phyloP scores from a whole-genome alignment of 1,140 invertebrate genomes.

The Lucilia sericata region DNA sequence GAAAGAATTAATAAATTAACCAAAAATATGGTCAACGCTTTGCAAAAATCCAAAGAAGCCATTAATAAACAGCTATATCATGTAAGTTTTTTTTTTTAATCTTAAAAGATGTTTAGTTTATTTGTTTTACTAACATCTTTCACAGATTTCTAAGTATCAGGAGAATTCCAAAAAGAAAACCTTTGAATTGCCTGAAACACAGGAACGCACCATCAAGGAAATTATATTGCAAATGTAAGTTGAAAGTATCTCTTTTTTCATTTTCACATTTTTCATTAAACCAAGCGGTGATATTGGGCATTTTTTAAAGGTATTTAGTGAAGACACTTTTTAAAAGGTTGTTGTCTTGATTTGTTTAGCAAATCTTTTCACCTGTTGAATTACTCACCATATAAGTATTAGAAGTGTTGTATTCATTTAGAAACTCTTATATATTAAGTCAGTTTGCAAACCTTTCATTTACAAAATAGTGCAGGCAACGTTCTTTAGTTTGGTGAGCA shows the following conservation, averaged over 20 bases:
- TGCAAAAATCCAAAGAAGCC: conserved; percentile 56
- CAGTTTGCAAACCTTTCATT: no score
- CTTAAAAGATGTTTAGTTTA: background rate
- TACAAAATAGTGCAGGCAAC: no score
- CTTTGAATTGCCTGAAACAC: conserved; percentile 61
- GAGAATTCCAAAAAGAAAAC: conserved; percentile 53
- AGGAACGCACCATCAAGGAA: conserved; percentile 62
- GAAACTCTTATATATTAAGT: no score
- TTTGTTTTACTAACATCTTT: background rate
- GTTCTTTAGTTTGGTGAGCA: no score
- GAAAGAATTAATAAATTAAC: conserved; percentile 56
- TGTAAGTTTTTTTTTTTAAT: conserved; percentile 9
- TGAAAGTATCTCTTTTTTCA: background rate
- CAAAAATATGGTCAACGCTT: conserved; percentile 52
- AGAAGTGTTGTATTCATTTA: no score
- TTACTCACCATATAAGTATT: no score
- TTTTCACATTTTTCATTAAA: background rate
- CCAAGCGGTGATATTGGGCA: background rate
- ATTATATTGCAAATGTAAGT: conserved; percentile 58
- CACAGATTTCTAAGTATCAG: conserved; percentile 56
- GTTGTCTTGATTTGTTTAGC: conserved; percentile 5
- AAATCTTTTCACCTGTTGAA: background rate
- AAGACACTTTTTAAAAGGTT: background rate
- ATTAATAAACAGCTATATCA: conserved; percentile 63
- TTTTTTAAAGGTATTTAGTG: background rate